Conservation (phyloP, 2,888 invertebrate genomes). For the Eupeodes latifasciatus region DNA sequence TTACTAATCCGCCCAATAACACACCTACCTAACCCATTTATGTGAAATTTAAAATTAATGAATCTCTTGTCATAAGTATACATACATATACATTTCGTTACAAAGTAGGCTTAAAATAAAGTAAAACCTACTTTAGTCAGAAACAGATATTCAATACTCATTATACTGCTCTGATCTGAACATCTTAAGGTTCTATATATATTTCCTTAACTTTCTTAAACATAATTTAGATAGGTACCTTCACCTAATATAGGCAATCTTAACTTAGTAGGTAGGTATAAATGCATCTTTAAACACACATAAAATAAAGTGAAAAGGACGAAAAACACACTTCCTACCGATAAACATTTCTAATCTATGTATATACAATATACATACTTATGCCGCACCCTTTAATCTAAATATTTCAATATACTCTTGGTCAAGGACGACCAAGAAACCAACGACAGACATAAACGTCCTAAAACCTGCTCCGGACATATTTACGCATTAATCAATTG, state of each 20-base stretch:
- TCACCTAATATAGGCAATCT: background rate
- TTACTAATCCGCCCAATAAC: too few relatives aligned
- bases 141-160: conserved; percentile 5
- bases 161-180: background rate
- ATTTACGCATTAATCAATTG: conserved; percentile 75
- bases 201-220: background rate
- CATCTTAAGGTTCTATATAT: background rate
- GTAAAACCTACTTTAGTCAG: background rate
- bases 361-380: background rate
- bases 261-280: background rate
- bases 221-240: background rate
- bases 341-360: conserved; percentile 7
- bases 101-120: background rate
- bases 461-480: conserved; percentile 60
- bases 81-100: too few relatives aligned
- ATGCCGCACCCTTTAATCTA: conserved; percentile 31
- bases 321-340: conserved; percentile 20
- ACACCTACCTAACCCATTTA: too few relatives aligned
- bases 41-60: too few relatives aligned
- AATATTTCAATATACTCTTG: conserved; percentile 37
- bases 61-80: too few relatives aligned
- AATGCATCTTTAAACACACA: conserved; percentile 5
- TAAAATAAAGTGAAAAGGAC: conserved; percentile 48
- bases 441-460: background rate
- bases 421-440: background rate